These are phyloP conservation scores for Labeo catla DNA, from an alignment of 2,113 vertebrate species.

Conservation along the genomic window DNA sequence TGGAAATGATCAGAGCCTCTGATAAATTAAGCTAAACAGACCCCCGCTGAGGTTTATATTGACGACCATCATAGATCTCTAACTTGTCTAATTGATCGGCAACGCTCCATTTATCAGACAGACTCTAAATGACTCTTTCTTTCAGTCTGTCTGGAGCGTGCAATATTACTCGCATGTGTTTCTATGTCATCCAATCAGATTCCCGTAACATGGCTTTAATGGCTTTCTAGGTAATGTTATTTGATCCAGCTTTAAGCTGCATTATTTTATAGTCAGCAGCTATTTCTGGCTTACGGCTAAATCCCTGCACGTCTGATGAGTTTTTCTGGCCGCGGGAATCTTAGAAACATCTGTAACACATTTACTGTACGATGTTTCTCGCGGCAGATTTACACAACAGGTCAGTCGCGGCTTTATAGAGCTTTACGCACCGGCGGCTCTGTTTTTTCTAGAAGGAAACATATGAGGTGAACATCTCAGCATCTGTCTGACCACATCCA, in stretches of 20 bases:
- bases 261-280: background rate
- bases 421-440: background rate
- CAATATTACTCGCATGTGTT: background rate
- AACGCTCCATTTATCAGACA: background rate
- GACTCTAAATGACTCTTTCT: background rate
- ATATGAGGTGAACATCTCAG: background rate
- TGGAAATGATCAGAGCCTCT: background rate
- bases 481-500: background rate
- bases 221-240: constrained; percentile 23
- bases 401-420: background rate
- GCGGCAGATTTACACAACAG: background rate
- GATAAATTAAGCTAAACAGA: background rate
- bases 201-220: constrained; percentile 6
- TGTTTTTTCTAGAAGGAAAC: background rate
- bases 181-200: background rate
- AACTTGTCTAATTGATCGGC: background rate
- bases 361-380: constrained; percentile 1
- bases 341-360: constrained; percentile 27
- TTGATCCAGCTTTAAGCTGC: constrained; percentile 30
- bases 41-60: background rate
- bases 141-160: background rate
- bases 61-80: background rate
- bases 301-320: constrained; percentile 29
- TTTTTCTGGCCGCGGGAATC: constrained; percentile 19
- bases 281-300: constrained; percentile 23